These are phyloP conservation scores for Urocitellus parryii DNA, from an alignment of 2,113 vertebrate genomes.

Conservation along the genomic window DNA sequence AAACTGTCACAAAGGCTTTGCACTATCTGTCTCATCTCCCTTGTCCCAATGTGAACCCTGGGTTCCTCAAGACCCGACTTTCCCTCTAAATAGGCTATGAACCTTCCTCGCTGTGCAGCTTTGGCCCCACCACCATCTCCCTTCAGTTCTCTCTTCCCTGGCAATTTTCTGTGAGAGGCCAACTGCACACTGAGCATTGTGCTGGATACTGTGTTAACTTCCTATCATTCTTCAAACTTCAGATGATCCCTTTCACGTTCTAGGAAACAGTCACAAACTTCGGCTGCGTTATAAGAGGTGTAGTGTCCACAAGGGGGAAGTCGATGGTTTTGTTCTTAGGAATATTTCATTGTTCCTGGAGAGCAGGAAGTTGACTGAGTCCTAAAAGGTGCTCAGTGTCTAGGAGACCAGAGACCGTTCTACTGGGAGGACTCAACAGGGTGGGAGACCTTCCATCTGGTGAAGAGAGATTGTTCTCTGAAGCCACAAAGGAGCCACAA, in stretches of 20 bases:
- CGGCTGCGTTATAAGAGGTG: not conserved
- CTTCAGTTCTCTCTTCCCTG: not conserved
- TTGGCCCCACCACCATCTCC: not conserved
- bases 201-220: not conserved
- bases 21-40: not conserved
- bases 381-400: not conserved
- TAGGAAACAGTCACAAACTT: not conserved
- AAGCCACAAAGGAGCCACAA: not conserved
- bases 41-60: not conserved
- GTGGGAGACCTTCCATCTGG: not conserved
- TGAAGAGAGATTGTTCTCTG: not conserved
- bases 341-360: not conserved
- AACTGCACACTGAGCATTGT: not conserved
- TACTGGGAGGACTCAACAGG: not conserved
- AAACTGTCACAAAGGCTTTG: not conserved
- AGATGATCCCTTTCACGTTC: not conserved
- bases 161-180: not conserved
- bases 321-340: not conserved
- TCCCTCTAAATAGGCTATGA: not conserved
- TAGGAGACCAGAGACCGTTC: not conserved
- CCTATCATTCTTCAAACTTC: not conserved
- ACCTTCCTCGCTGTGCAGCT: rapidly evolving
- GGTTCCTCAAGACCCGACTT: not conserved
- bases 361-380: not conserved
- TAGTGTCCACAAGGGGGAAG: not conserved